Evolutionary conservation across 1,140 invertebrate genomes (phyloP), one percentile per base, ranked within the genome.

Genomic region (Sitobion miscanthi): DNA sequence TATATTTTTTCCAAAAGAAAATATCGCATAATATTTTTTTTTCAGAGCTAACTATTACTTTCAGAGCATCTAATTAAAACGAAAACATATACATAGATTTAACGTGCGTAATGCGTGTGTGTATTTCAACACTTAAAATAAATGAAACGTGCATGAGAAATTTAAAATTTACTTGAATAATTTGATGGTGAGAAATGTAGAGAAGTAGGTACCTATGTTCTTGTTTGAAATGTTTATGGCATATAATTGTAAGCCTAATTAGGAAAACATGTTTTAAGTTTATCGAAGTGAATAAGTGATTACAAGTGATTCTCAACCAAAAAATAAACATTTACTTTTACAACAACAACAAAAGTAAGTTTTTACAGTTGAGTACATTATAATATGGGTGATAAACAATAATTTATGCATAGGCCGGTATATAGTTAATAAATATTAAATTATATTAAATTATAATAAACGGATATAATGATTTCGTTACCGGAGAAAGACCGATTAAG

Each of bases 101-200:
- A 52, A 52, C 14, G 17, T 11, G 14, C 9, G 30, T 35, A 82
- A 35, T 83, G 11, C 30, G 30, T 69, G 23, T 30, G 45, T 86
- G 5, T 30, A 47, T 86, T 47, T 86, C 45, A 86, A 30, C 23
- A 47, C 30, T 49, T 86, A 17, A 85, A 86, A 47, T 49, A 49
- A 35, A 87, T 87, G 17, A 87, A 87, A 87, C 30, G 42, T 49
- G 6, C 47, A 52, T 87, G 86, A 87, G 47, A 87, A 87, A 87
- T 85, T 85, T 42, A 85, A 45, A 85, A 85, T 35, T 87, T 1
- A 49, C 47, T 87, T 35, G 45, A n/a, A 87, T 87, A 30, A 30
- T 87, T 5, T 49, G 1, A 47, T n/a, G 86, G 30, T 87, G 86
- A 87, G 47, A 87, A 87, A 14, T 77, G n/a, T n/a, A 77, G 62